A percentile compares a stretch with the other conserved stretches of the same genome.
Conservation (phyloP, 2,113 vertebrate genomes). For the Antigone vipio region DNA sequence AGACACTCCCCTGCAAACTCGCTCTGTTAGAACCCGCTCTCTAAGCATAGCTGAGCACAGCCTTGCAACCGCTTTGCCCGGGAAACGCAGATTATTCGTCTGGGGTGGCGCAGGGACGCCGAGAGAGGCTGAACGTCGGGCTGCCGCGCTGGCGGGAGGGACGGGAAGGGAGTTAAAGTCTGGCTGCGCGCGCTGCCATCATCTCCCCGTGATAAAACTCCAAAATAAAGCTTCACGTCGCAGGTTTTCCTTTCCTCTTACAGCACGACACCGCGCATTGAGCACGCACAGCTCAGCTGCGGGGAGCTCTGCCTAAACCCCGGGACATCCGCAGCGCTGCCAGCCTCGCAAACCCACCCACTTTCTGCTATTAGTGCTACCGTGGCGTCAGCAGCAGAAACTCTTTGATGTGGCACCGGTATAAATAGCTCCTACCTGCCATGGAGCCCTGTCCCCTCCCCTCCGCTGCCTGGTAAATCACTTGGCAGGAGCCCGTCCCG, state of each 20-base stretch:
- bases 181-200: rapidly evolving
- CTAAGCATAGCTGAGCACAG: not conserved
- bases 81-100: not conserved
- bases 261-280: rapidly evolving
- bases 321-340: not conserved
- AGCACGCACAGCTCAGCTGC: not conserved
- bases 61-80: not conserved
- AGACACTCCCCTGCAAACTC: not conserved
- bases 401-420: slow-evolving; percentile 10
- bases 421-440: slow-evolving; percentile 28
- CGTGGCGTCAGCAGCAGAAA: not conserved
- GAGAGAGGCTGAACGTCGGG: not conserved
- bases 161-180: not conserved
- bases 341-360: not conserved
- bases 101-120: not conserved
- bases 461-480: not conserved
- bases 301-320: not conserved
- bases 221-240: not conserved
- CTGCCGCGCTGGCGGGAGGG: not conserved
- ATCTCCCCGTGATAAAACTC: not conserved
- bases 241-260: not conserved
- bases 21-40: rapidly evolving
- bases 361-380: not conserved
- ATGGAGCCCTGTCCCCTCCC: not conserved
- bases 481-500: not conserved